Evolutionary conservation across 2,888 invertebrate species (phyloP), one percentile per base, ranked within the genome.

Genomic region (Trissolcus brochymenae): DNA sequence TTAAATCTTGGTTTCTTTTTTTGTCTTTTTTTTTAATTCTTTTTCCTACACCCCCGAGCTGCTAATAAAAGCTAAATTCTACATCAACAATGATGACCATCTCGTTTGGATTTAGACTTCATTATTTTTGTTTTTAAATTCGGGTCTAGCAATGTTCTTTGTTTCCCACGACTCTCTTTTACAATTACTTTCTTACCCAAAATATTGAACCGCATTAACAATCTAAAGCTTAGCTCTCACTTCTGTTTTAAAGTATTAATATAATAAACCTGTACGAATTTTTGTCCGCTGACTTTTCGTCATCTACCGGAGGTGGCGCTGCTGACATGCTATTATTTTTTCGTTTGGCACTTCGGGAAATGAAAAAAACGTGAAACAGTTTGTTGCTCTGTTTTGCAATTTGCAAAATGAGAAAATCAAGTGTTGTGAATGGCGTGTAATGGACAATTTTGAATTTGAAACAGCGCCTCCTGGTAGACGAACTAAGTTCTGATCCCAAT

Each of bases 201-300:
- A 85, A 87, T 87, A 86, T 86, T 86, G 84, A 84, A 85, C 83
- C 84, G 81, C 83, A 82, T 84, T 81, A 86, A 87, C 84, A 87
- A 80, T 82, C 85, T 87, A 87, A n/a, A 86, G 81, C 82, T 83
- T 84, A 84, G 81, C 82, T 86, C 84, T 86, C 84, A 83, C 82
- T 84, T 25, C 25, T 25, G 25, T 25, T 83, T 83, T 82, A 77
- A 84, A 35, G 1, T 35, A 35, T 35, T 82, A 84, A 87, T 86
- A 85, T 87, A 83, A 86, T 87, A 84, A 85, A 84, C 71, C 50
- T 21, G 55, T 50, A 50, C 25, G 86, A 84, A 84, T 86, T 81
- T 83, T 86, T 85, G 14, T 17, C 83, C 82, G 50, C 29, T 9
- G 14, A 49, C 17, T 50, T 51, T 17, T 4, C 16, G 9, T 51